Conservation (phyloP, 2,113 vertebrate genomes). For the Apus apus region DNA sequence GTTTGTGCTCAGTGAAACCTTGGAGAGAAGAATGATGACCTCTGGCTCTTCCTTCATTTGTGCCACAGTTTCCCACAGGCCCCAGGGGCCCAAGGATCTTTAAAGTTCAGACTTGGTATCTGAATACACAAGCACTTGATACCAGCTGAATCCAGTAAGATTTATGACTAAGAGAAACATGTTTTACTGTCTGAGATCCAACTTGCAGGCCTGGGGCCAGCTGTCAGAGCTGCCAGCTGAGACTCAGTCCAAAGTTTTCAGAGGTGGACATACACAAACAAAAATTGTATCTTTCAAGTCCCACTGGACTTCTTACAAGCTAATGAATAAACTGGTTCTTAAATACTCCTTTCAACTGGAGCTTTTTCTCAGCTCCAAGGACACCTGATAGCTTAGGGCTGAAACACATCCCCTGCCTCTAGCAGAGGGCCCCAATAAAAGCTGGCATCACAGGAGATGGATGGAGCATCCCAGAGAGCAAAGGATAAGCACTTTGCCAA, state of each 20-base stretch:
- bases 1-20: background rate
- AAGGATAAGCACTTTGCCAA: background rate
- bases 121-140: background rate
- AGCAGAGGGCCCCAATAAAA: background rate
- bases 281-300: background rate
- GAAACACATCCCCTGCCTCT: background rate
- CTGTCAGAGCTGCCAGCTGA: background rate
- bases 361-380: background rate
- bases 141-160: background rate
- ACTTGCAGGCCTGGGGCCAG: background rate
- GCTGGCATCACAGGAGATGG: background rate
- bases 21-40: background rate
- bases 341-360: background rate
- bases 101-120: background rate
- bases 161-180: background rate
- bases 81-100: background rate
- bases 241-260: background rate
- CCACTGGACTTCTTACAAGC: background rate
- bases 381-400: background rate
- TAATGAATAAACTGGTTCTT: background rate
- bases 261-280: background rate
- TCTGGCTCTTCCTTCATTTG: background rate
- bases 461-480: background rate
- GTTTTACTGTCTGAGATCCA: background rate
- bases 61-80: background rate